Percentiles rank a stretch among this genome's conserved stretches.
Evolutionary conservation across 1,140 invertebrate species (phyloP).

Genomic region (Ganaspis sp.): DNA sequence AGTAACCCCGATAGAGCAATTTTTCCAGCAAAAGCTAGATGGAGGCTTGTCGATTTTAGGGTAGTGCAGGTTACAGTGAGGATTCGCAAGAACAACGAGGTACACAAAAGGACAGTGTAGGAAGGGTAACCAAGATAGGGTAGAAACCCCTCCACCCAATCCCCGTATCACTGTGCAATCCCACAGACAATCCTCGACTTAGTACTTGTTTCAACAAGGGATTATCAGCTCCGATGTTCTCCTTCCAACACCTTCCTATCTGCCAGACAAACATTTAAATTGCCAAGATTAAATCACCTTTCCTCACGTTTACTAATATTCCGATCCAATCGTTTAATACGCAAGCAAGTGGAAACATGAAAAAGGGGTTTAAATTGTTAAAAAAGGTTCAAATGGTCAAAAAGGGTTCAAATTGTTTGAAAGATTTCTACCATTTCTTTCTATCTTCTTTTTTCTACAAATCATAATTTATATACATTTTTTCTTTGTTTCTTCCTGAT

Average conservation of each 20-base stretch:
- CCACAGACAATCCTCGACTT: conserved; percentile 58
- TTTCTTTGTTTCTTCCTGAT: too few relatives aligned
- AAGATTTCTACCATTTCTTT: too few relatives aligned
- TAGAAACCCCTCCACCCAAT: conserved; percentile 43
- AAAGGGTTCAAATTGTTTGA: too few relatives aligned
- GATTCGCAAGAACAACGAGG: conserved; percentile 12
- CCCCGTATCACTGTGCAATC: conserved; percentile 57
- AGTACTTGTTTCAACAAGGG: conserved; percentile 60
- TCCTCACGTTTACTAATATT: not conserved
- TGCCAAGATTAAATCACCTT: conserved; percentile 54
- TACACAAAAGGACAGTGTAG: conserved; percentile 37
- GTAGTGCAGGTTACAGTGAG: not conserved
- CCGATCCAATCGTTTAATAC: not conserved
- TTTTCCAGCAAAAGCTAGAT: conserved; percentile 13
- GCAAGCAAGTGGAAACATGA: too few relatives aligned
- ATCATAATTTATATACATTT: too few relatives aligned
- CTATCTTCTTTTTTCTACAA: too few relatives aligned
- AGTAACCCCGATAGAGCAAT: conserved; percentile 6
- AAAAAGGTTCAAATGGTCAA: too few relatives aligned
- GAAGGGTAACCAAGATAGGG: conserved; percentile 43
- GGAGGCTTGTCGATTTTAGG: not conserved
- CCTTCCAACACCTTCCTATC: conserved; percentile 42
- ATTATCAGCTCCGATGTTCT: conserved; percentile 52
- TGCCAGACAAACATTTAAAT: conserved; percentile 58
- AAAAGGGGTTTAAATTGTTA: too few relatives aligned